Conservation (phyloP, 2,113 vertebrate species). For the Rutilus rutilus region DNA sequence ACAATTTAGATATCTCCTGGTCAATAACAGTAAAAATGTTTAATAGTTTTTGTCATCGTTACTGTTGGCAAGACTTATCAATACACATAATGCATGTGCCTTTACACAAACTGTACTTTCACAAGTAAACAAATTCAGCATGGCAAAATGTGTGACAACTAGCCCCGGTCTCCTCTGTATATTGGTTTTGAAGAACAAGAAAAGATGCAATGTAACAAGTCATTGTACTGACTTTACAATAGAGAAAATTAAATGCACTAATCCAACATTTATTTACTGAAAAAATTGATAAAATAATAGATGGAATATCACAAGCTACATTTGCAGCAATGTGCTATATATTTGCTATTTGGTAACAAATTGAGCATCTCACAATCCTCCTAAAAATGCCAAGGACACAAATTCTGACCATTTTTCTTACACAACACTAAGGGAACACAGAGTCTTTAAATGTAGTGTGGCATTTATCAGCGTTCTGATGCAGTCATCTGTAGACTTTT, state of each 20-base stretch:
- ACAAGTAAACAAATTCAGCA: too few species aligned
- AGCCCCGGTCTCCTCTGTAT: too few species aligned
- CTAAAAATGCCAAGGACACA: not conserved
- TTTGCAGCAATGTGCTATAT: not conserved
- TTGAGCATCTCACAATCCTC: not conserved
- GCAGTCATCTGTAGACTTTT: not conserved
- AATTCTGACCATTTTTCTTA: not conserved
- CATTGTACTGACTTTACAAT: not conserved
- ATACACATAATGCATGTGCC: too few species aligned
- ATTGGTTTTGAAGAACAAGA: too few species aligned
- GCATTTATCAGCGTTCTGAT: not conserved
- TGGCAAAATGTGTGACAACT: too few species aligned
- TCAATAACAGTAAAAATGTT: too few species aligned
- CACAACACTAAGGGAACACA: not conserved
- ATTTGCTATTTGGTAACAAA: not conserved
- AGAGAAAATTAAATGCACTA: not conserved
- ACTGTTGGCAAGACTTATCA: too few species aligned
- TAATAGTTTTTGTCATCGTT: too few species aligned
- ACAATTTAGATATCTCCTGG: too few species aligned
- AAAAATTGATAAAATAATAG: not conserved
- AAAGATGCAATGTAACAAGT: too few species aligned
- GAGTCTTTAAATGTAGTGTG: not conserved
- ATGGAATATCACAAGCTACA: not conserved
- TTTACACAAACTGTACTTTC: too few species aligned
- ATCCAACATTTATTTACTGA: not conserved